Evolutionary conservation across 2,113 vertebrate genomes (phyloP).

Genomic region (Lepus europaeus): DNA sequence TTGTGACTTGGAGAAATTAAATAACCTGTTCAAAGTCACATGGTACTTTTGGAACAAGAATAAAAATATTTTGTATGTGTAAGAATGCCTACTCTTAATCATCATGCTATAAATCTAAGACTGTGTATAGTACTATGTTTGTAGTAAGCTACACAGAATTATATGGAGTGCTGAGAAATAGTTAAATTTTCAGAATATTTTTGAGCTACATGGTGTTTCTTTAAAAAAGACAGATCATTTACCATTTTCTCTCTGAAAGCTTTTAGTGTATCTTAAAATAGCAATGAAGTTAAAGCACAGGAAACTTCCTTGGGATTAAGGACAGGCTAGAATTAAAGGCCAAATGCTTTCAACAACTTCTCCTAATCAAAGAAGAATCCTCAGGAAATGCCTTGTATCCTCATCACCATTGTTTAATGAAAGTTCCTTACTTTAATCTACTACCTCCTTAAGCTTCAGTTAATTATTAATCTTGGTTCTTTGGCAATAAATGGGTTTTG

Average conservation of each 20-base stretch:
- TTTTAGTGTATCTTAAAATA: constrained; percentile 69
- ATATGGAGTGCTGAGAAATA: constrained; percentile 63
- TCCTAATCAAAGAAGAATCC: constrained; percentile 81
- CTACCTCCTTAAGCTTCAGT: constrained; percentile 52
- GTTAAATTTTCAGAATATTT: not conserved
- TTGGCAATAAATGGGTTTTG: constrained; percentile 23
- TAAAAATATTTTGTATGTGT: not conserved
- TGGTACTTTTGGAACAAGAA: not conserved
- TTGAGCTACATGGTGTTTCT: constrained; percentile 35
- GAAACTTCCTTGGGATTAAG: constrained; percentile 77
- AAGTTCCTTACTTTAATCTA: constrained; percentile 63
- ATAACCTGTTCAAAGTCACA: constrained; percentile 34
- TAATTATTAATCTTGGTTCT: constrained; percentile 60
- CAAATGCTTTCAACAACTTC: constrained; percentile 76
- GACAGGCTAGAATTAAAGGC: constrained; percentile 71
- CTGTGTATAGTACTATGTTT: constrained; percentile 34
- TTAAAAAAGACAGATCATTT: not conserved
- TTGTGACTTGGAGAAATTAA: not conserved
- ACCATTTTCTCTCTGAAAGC: constrained; percentile 26
- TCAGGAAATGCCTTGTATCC: constrained; percentile 78
- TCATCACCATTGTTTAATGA: constrained; percentile 72
- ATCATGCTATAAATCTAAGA: not conserved
- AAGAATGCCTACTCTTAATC: not conserved
- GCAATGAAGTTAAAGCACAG: constrained; percentile 59
- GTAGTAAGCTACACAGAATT: constrained; percentile 63